Base-by-base conservation (phyloP, 2,113 vertebrate species). In the Origma solitaria region DNA sequence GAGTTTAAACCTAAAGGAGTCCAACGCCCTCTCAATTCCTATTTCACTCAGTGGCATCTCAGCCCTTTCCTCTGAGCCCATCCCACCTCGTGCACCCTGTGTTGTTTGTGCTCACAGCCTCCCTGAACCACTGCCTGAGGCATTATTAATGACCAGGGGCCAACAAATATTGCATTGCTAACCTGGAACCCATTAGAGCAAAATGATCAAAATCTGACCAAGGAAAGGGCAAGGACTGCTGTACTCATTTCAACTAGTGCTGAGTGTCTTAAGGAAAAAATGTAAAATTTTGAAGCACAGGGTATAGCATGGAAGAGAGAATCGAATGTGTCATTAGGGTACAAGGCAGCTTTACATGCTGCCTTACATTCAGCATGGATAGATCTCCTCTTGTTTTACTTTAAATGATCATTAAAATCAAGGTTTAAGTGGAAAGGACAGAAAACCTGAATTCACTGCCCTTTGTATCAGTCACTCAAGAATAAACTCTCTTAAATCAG, bases 171-270 rank as follows among this genome's bases (percentile, higher is more conserved):
- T 17, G 7, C 10, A 47, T 30, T 44, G 8, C 17, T 37, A 61
- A 20, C 28, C 13, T n/a, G 57, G 65, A 62, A 47, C 1, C 27
- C 20, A n/a, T 47, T 10, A 11, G 2, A 82, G n/a, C 13, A 38
- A 62, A 75, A 38, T 2, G 5, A 56, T 22, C 16, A 20, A 62
- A 51, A 37, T 51, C 9, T 56, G 40, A 45, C 9, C 0, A 0
- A 62, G n/a, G 7, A 57, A 28, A 70, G 22, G 21, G 42, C 16
- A 24, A 25, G 70, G 28, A 54, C 31, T 18, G 20, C 33, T 79
- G 22, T 13, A 62, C 27, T 19, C 25, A 20, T 27, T 76, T 30
- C 38, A 53, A 35, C 15, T 12, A 18, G 35, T 16, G 23, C 21
- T 27, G 11, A 42, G 18, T 8, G 13, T 40, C 47, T 62, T 8